Evolutionary conservation across 1,140 invertebrate species (phyloP).

Genomic region (Papilio helenus): DNA sequence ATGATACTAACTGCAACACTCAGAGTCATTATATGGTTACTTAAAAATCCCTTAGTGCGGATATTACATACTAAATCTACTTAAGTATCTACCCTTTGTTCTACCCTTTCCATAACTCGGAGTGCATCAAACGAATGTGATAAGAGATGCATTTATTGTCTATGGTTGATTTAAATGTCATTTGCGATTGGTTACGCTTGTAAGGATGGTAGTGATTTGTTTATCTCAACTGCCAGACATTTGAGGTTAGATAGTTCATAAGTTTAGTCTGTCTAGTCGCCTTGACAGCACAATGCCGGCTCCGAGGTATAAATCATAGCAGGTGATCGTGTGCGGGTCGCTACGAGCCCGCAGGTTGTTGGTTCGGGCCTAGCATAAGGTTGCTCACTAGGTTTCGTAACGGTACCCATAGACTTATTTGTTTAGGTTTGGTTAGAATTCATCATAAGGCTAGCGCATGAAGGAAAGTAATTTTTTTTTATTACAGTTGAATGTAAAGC

Average conservation of each 20-base stretch:
- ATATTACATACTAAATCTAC: too few relatives aligned
- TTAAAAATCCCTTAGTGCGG: too few relatives aligned
- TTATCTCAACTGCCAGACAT: slow-evolving; percentile 53
- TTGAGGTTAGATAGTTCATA: slow-evolving; percentile 66
- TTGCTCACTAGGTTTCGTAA: slow-evolving; percentile 44
- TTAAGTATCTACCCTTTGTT: too few relatives aligned
- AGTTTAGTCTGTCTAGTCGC: slow-evolving; percentile 58
- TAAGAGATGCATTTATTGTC: slow-evolving; percentile 11
- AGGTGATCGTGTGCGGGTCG: slow-evolving; percentile 64
- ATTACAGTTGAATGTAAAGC: neutral
- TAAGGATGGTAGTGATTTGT: slow-evolving; percentile 44
- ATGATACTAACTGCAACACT: too few relatives aligned
- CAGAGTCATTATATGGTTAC: too few relatives aligned
- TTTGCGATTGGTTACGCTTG: slow-evolving; percentile 35
- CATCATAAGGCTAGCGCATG: neutral
- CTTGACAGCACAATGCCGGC: slow-evolving; percentile 71
- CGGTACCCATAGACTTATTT: neutral
- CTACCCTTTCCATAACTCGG: too few relatives aligned
- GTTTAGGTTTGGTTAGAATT: neutral
- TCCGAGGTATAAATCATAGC: slow-evolving; percentile 70
- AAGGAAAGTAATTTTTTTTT: neutral
- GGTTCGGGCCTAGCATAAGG: slow-evolving; percentile 45
- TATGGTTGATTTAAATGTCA: slow-evolving; percentile 11
- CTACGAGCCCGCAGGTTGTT: slow-evolving; percentile 49
- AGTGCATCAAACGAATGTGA: slow-evolving; percentile 12